Evolutionary conservation across 2,113 vertebrate genomes (phyloP), one percentile per base, ranked within the genome.

Genomic region (Boulengeromyrus knoepffleri): DNA sequence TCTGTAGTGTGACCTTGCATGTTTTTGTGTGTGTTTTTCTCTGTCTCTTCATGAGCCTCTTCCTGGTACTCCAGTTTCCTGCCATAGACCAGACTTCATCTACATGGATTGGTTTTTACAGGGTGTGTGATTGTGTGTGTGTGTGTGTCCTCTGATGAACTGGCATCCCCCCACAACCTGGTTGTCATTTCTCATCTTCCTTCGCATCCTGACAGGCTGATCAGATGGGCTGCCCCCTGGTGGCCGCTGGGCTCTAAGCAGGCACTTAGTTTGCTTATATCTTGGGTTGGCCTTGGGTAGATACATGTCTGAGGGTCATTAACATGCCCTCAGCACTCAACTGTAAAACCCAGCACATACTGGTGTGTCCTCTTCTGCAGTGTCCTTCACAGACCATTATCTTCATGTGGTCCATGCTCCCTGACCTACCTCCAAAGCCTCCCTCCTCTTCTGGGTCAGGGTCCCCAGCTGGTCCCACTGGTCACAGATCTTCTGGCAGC

Each of bases 401-500:
- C 9, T n/a, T n/a, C 47, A 87, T 49, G 42, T 62, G 52, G 17
- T 39, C 17, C 45, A 3, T 7, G 27, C 85, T 3, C 50, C n/a
- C 9, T 10, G 31, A 77, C 50, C 94, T 93, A 98, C 97, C 97
- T 98, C 97, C 89, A 98, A 91, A 4, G 96, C 96, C 84, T 98
- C 97, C 91, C 97, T 95, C 88, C 97, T 94, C 93, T 97, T 98
- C 94, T 98, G 97, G 17, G 97, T 98, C 45, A 97, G 96, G 15
- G 97, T 98, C 89, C 97, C 97, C 94, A 98, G 86, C 89, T 95
- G 94, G 93, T 98, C 97, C 97, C 97, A 98, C 93, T 97, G 96
- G 94, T 98, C 97, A 92, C 97, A 98, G 89, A 98, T 98, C 90
- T 95, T 97, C 94, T 98, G 97, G 93, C 97, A 98, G 88, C 96